These are phyloP conservation scores for Coreius guichenoti DNA, from an alignment of 2,797 vertebrate species.

Conservation along the genomic window DNA sequence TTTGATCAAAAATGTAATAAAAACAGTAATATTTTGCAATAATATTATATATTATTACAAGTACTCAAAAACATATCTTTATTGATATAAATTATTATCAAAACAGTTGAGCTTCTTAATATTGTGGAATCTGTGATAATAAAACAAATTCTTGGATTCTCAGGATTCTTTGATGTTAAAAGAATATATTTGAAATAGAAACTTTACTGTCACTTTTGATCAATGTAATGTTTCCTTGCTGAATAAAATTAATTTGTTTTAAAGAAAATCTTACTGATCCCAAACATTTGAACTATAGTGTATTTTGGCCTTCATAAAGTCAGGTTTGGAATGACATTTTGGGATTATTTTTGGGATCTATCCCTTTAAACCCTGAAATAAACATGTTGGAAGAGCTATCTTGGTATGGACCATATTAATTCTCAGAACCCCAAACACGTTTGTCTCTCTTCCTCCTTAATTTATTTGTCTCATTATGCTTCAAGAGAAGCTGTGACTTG, in stretches of 20 bases:
- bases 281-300: background rate
- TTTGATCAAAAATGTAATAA: too few species aligned
- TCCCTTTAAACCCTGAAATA: too few species aligned
- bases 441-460: slow-evolving; percentile 17
- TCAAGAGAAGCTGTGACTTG: slow-evolving; percentile 30
- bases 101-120: background rate
- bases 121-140: background rate
- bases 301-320: background rate
- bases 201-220: background rate
- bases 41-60: too few species aligned
- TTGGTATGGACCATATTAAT: background rate
- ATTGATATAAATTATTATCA: background rate
- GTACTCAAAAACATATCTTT: too few species aligned
- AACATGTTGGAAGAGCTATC: background rate
- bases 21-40: too few species aligned
- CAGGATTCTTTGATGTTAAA: background rate
- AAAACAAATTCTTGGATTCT: too few species aligned
- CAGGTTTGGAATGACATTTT: too few species aligned
- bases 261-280: background rate
- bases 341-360: too few species aligned
- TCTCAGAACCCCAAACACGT: background rate
- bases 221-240: background rate
- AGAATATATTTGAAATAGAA: background rate
- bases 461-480: slow-evolving; percentile 45
- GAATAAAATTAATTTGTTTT: background rate